These are phyloP conservation scores for Pterophyllum scalare DNA, from an alignment of 2,113 vertebrate species.

Conservation along the genomic window DNA sequence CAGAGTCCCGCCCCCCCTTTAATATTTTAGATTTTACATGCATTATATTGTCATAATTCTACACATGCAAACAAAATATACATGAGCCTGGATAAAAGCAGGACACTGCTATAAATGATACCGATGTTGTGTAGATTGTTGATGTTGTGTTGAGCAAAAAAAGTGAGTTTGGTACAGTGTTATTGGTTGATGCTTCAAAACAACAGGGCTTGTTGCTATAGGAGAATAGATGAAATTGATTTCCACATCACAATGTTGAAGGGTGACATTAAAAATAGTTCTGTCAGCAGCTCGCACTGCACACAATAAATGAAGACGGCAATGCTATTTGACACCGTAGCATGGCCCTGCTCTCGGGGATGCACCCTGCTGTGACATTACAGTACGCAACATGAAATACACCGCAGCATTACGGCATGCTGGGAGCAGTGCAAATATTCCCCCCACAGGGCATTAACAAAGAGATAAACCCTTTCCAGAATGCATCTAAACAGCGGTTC, in stretches of 20 bases:
- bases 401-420: constrained; percentile 33
- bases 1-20: background rate
- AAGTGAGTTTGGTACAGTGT: background rate
- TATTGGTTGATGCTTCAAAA: background rate
- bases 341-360: background rate
- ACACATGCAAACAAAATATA: background rate
- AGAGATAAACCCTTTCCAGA: constrained; percentile 48
- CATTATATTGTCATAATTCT: background rate
- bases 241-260: constrained; percentile 14
- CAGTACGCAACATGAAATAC: constrained; percentile 54
- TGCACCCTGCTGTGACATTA: constrained; percentile 34
- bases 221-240: background rate
- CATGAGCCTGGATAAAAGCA: background rate
- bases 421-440: constrained; percentile 36
- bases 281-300: constrained; percentile 34
- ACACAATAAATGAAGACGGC: constrained; percentile 22
- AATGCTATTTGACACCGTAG: constrained; percentile 23
- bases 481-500: constrained; percentile 22
- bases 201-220: background rate
- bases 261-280: constrained; percentile 30
- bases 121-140: background rate
- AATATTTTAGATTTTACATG: background rate
- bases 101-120: background rate
- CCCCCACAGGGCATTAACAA: constrained; percentile 43
- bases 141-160: background rate